phyloP scores from a whole-genome alignment of 2,888 invertebrate genomes.

The Acrobasis repandana region DNA sequence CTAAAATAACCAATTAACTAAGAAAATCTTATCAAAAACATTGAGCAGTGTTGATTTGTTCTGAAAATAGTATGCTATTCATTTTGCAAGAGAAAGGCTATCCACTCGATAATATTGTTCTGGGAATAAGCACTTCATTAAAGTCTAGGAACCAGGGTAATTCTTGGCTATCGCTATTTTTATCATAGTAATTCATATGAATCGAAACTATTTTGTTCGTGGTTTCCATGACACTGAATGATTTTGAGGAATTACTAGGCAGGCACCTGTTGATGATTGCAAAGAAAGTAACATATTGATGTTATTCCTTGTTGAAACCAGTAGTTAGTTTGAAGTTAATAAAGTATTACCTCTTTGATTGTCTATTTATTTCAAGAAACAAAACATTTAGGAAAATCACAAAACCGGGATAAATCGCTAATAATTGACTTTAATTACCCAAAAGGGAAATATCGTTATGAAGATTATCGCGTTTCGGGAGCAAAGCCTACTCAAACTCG shows the following conservation, averaged over 20 bases:
- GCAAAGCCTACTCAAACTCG: conserved; percentile 1
- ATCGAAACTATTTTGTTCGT: neutral
- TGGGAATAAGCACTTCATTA: neutral
- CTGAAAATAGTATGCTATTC: neutral
- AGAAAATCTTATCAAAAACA: too few species aligned
- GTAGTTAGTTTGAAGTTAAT: conserved; percentile 3
- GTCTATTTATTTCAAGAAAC: conserved; percentile 11
- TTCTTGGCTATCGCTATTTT: neutral
- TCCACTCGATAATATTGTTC: neutral
- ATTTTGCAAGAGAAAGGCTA: neutral
- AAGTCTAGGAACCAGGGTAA: neutral
- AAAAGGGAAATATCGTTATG: conserved; percentile 4
- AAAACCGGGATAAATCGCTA: neutral
- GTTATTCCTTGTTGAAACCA: neutral
- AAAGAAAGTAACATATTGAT: neutral
- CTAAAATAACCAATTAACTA: too few species aligned
- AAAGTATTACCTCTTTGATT: neutral
- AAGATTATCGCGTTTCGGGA: conserved; percentile 6
- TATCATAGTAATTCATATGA: neutral
- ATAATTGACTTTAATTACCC: neutral
- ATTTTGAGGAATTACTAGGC: neutral
- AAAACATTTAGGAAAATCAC: neutral
- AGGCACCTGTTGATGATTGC: neutral
- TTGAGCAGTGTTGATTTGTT: too few species aligned
- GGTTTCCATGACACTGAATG: neutral